Conservation (phyloP, 2,113 vertebrate genomes). For the Poeciliopsis prolifica region DNA sequence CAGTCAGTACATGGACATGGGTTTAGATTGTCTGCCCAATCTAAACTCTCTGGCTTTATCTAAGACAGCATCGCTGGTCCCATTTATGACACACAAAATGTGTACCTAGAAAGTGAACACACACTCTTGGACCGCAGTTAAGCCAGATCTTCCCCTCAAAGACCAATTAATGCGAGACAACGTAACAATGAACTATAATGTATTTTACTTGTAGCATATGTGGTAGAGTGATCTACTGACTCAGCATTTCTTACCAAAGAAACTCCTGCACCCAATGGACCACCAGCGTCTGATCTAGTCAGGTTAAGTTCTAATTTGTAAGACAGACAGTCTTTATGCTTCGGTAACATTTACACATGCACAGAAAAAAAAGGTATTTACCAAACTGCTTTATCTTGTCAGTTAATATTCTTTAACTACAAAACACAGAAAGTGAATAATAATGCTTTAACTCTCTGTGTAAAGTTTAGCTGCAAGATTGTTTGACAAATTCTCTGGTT, state of each 20-base stretch:
- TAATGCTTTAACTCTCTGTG: slow-evolving; percentile 43
- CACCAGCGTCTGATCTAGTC: not conserved
- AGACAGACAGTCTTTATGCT: too few species aligned
- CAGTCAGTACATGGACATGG: too few species aligned
- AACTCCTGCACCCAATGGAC: slow-evolving; percentile 15
- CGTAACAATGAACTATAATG: too few species aligned
- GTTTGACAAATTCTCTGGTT: slow-evolving; percentile 55
- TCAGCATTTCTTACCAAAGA: slow-evolving; percentile 47
- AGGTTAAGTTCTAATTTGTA: not conserved
- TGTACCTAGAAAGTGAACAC: slow-evolving; percentile 21
- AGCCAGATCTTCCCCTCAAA: slow-evolving; percentile 49
- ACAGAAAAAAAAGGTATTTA: slow-evolving; percentile 23
- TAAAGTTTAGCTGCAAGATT: slow-evolving; percentile 22
- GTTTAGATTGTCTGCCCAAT: too few species aligned
- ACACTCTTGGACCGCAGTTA: slow-evolving; percentile 53
- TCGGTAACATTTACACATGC: not conserved
- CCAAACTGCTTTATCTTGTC: slow-evolving; percentile 21
- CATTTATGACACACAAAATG: slow-evolving; percentile 6
- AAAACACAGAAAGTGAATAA: slow-evolving; percentile 30
- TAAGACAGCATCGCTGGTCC: slow-evolving; percentile 43
- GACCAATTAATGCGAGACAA: slow-evolving; percentile 66
- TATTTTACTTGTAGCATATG: too few species aligned
- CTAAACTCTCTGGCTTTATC: slow-evolving; percentile 49
- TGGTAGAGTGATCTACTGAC: slow-evolving; percentile 45
- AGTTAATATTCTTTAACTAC: slow-evolving; percentile 50